Evolutionary conservation across 2,888 invertebrate species (phyloP).

Genomic region (Ceriagrion tenellum): DNA sequence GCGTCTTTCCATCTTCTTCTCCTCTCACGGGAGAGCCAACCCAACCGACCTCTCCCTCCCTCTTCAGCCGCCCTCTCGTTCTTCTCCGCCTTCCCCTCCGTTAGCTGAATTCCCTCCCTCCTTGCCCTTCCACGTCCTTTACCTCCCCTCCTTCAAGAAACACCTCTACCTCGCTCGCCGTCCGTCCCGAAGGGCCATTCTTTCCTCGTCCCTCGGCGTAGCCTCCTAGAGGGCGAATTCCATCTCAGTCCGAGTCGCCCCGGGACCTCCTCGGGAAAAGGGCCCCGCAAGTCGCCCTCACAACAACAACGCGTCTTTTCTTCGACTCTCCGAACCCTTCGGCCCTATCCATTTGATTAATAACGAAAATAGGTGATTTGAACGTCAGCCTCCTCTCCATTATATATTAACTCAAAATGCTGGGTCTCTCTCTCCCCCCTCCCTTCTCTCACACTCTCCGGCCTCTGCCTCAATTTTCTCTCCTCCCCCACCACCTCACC

Average conservation of each 20-base stretch:
- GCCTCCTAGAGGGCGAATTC: constrained; percentile 63
- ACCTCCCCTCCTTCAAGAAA: neutral
- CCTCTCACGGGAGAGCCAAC: neutral
- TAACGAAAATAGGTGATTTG: constrained; percentile 66
- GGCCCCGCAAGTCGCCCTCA: neutral
- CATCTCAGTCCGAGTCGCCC: neutral
- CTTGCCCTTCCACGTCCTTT: neutral
- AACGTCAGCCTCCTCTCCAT: constrained; percentile 62
- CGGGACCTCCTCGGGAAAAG: neutral
- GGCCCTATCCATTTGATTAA: constrained; percentile 61
- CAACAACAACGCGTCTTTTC: neutral
- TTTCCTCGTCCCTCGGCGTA: constrained; percentile 3
- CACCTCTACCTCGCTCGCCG: neutral
- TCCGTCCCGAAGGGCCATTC: neutral
- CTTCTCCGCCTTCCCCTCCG: neutral
- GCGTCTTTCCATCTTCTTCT: neutral
- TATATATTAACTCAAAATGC: constrained; percentile 65
- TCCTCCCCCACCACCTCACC: neutral
- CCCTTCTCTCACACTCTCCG: neutral
- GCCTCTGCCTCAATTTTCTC: neutral
- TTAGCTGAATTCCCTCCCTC: neutral
- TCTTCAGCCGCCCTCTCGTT: neutral
- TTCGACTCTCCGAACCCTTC: neutral
- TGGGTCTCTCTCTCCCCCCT: constrained; percentile 5
- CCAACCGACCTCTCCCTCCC: neutral